Base-by-base conservation (phyloP, 2,797 vertebrate genomes). In the Pseudomugil gertrudae region DNA sequence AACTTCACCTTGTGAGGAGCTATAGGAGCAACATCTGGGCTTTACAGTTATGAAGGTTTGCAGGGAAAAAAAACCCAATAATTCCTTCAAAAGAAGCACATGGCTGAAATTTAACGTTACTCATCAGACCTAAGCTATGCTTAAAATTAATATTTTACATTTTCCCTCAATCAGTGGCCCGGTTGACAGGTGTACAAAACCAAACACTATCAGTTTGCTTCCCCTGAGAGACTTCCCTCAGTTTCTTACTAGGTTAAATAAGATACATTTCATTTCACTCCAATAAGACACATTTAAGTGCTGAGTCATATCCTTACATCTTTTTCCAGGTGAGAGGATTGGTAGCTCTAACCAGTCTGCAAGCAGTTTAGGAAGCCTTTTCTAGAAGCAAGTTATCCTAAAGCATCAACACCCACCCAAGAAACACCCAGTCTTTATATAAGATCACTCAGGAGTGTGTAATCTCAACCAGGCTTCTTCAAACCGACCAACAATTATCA, bases 141-240 rank as follows among this genome's bases (percentile, higher is more conserved):
- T 57, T 69, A 26, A 58, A 57, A 56, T 64, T 76, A 69, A 76
- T 66, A 68, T 76, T 85, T 81, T 84, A 61, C 69, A 60, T 13
- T 78, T 40, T 40, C 38, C 38, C 17, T 40, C 5, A 71, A 82
- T 59, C 66, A 9, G 55, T 40, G 78, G 53, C 70, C 61, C 19
- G 61, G 69, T 86, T 75, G 76, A 84, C 84, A 85, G 62, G 68
- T 14, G 1, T 48, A 62, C 36, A 63, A 75, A 81, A 81, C 66
- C 74, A 80, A 79, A 82, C 66, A 84, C 55, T 72, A 11, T 8
- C 53, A 66, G 69, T 84, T 83, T 71, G 65, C 52, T 40, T 29
- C 67, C 35, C n/a, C 50, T 62, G 11, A 0, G 32, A 67, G 53
- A 45, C 75, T 58, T 64, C 48, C 66, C 69, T 48, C 38, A 53